phyloP scores from a whole-genome alignment of 2,888 invertebrate genomes.

The Sinodicranocentrus sp. region DNA sequence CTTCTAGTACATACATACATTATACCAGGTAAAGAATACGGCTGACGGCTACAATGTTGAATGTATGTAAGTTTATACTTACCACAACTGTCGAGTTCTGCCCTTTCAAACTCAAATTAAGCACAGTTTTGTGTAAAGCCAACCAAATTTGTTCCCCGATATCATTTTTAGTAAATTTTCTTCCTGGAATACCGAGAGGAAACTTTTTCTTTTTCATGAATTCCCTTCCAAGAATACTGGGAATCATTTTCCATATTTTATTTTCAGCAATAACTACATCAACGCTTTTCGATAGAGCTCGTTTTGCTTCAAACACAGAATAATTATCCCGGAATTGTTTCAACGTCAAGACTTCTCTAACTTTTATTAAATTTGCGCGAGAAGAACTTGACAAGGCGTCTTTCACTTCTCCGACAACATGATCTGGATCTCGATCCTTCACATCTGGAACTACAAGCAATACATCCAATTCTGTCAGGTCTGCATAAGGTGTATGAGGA shows the following conservation, averaged over 20 bases:
- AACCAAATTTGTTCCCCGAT: constrained; percentile 65
- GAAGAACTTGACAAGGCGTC: constrained; percentile 57
- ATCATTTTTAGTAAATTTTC: constrained; percentile 51
- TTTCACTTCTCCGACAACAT: constrained; percentile 69
- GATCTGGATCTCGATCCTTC: constrained; percentile 67
- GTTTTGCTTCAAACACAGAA: constrained; percentile 72
- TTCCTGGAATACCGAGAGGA: constrained; percentile 69
- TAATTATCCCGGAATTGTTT: constrained; percentile 74
- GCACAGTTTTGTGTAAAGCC: constrained; percentile 70
- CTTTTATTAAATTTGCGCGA: constrained; percentile 60
- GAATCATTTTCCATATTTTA: constrained; percentile 70
- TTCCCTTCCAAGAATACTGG: constrained; percentile 71
- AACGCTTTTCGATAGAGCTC: constrained; percentile 69
- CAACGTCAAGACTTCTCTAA: constrained; percentile 74
- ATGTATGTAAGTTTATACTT: constrained; percentile 36
- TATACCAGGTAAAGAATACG: too few species aligned
- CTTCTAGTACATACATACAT: too few species aligned
- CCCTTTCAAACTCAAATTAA: constrained; percentile 71
- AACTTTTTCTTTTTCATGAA: constrained; percentile 73
- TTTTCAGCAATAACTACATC: constrained; percentile 72
- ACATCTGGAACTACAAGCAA: constrained; percentile 73
- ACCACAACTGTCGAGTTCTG: constrained; percentile 70
- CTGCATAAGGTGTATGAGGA: constrained; percentile 67
- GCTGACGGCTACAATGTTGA: too few species aligned
- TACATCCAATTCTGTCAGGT: constrained; percentile 64